Conservation (phyloP, 2,888 invertebrate species). For the Coecobrya sp. region DNA sequence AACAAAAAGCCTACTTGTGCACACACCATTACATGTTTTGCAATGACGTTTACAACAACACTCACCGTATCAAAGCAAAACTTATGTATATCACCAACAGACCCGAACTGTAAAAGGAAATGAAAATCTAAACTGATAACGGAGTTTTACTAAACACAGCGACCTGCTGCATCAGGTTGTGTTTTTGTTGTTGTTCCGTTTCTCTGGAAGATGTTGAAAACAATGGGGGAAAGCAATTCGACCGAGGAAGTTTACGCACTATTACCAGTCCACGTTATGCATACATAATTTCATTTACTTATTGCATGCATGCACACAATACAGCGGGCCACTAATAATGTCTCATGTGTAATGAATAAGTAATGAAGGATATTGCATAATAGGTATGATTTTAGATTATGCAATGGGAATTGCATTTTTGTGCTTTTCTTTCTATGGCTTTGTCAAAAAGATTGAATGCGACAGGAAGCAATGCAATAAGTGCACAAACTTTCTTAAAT, state of each 20-base stretch:
- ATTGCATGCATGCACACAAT: not conserved
- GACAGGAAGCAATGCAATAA: not conserved
- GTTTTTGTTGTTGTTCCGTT: slow-evolving; percentile 6
- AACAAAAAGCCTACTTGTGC: not conserved
- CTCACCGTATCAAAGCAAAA: not conserved
- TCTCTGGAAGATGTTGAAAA: not conserved
- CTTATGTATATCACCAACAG: not conserved
- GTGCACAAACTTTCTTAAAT: not conserved
- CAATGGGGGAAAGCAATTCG: not conserved
- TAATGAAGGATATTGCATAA: slow-evolving; percentile 14
- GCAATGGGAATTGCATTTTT: slow-evolving; percentile 21
- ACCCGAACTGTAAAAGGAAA: slow-evolving; percentile 13
- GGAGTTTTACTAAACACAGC: not conserved
- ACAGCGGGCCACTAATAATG: not conserved
- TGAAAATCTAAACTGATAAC: slow-evolving; percentile 30
- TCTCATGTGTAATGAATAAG: not conserved
- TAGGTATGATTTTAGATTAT: not conserved
- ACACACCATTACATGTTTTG: not conserved
- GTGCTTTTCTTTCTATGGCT: not conserved
- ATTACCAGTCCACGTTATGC: not conserved
- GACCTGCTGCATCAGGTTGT: not conserved
- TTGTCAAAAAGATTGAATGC: not conserved
- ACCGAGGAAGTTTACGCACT: slow-evolving; percentile 23
- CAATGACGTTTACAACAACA: not conserved
- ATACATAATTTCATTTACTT: slow-evolving; percentile 44